phyloP scores from a whole-genome alignment of 2,113 vertebrate genomes.

The Salminus brasiliensis region DNA sequence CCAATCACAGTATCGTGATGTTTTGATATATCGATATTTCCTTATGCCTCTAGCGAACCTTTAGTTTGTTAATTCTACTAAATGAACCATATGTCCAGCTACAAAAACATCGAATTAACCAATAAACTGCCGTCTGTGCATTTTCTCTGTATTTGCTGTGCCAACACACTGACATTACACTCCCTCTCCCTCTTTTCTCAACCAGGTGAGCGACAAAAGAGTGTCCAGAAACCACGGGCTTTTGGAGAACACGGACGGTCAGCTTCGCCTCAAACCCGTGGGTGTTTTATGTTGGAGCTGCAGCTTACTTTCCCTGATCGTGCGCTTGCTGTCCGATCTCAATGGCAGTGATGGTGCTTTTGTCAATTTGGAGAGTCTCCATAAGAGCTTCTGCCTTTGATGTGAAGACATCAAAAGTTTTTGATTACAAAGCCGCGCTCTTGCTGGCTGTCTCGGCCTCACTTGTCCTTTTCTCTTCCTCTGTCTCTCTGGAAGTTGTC shows the following conservation, averaged over 20 bases:
- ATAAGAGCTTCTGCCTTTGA: conserved; percentile 32
- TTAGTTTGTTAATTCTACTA: too few relatives aligned
- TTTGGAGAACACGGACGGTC: conserved; percentile 75
- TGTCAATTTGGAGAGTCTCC: conserved; percentile 12
- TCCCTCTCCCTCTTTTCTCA: not conserved
- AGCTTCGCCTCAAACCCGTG: conserved; percentile 84
- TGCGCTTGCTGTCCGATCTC: not conserved
- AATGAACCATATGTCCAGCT: not conserved
- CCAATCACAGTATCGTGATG: too few relatives aligned
- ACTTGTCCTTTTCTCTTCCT: conserved; percentile 3
- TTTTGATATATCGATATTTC: too few relatives aligned
- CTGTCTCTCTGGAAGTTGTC: not conserved
- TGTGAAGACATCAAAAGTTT: conserved; percentile 39
- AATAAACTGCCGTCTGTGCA: not conserved
- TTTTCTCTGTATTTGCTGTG: not conserved
- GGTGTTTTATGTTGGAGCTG: conserved; percentile 40
- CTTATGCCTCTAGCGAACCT: too few relatives aligned
- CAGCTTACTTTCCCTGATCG: not conserved
- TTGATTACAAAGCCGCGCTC: conserved; percentile 11
- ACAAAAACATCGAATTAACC: not conserved
- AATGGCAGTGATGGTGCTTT: conserved; percentile 22
- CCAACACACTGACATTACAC: not conserved
- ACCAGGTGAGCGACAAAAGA: conserved; percentile 83
- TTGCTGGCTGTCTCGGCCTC: not conserved
- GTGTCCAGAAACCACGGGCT: conserved; percentile 83